These are phyloP conservation scores for Molorchus minor DNA, from an alignment of 2,888 invertebrate species.

Conservation along the genomic window DNA sequence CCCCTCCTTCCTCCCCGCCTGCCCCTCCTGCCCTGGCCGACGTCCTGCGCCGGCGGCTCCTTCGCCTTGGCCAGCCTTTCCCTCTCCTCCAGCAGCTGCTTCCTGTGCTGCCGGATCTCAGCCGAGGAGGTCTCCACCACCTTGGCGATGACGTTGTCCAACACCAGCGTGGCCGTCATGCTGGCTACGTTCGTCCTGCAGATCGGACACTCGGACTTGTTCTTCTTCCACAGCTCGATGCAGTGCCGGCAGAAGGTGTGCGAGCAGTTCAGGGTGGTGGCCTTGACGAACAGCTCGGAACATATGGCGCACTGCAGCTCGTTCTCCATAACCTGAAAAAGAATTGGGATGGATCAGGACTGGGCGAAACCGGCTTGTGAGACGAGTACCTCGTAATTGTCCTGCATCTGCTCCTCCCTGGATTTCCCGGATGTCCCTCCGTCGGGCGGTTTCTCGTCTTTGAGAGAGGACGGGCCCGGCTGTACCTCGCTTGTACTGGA, in stretches of 20 bases:
- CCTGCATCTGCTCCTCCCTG: not conserved
- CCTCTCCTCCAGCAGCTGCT: slow-evolving; percentile 62
- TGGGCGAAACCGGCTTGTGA: not conserved
- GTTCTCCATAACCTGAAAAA: slow-evolving; percentile 65
- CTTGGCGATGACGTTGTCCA: slow-evolving; percentile 79
- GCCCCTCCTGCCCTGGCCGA: not conserved
- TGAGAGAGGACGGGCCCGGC: too few relatives aligned
- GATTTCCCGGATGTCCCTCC: not conserved
- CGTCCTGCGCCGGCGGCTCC: not conserved
- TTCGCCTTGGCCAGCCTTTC: slow-evolving; percentile 25
- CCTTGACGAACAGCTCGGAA: slow-evolving; percentile 76
- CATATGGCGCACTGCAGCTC: slow-evolving; percentile 82
- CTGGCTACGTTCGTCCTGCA: slow-evolving; percentile 67
- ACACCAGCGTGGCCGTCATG: slow-evolving; percentile 69
- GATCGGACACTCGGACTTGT: slow-evolving; percentile 76
- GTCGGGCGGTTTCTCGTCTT: not conserved
- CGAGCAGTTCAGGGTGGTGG: slow-evolving; percentile 75
- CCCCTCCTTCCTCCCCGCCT: slow-evolving; percentile 8
- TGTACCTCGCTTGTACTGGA: too few relatives aligned
- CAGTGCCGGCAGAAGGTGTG: slow-evolving; percentile 81
- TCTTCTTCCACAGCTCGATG: slow-evolving; percentile 75
- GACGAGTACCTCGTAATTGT: slow-evolving; percentile 19
- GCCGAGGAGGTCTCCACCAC: slow-evolving; percentile 71
- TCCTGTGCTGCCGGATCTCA: slow-evolving; percentile 68
- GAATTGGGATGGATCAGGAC: too few relatives aligned